Conservation (phyloP, 2,888 invertebrate species). For the Tenthredo notha region DNA sequence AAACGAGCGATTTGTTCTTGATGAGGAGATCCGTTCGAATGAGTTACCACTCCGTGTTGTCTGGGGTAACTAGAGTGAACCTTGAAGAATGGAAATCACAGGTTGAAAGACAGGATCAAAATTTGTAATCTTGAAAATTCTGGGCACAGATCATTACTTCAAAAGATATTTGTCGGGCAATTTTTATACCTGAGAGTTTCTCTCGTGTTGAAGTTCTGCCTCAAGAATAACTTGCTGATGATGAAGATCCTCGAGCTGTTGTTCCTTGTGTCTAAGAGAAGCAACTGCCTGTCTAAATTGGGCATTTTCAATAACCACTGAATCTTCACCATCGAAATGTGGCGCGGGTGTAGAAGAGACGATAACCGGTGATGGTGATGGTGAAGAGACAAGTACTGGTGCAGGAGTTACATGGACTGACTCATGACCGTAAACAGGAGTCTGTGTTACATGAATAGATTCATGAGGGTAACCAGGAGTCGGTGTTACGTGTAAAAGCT, state of each 20-base stretch:
- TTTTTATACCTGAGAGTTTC: slow-evolving; percentile 3
- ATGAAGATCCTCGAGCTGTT: slow-evolving; percentile 55
- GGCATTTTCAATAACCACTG: slow-evolving; percentile 74
- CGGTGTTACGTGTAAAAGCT: slow-evolving; percentile 52
- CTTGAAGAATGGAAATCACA: slow-evolving; percentile 21
- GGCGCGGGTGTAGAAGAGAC: slow-evolving; percentile 61
- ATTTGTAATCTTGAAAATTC: neutral
- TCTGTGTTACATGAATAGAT: slow-evolving; percentile 59
- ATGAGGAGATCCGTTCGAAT: slow-evolving; percentile 65
- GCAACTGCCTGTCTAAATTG: slow-evolving; percentile 66
- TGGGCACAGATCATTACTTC: neutral
- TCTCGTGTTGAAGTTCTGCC: slow-evolving; percentile 51
- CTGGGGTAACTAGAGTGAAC: slow-evolving; percentile 54
- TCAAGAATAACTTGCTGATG: slow-evolving; percentile 58
- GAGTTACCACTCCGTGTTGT: slow-evolving; percentile 60
- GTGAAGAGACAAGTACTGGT: slow-evolving; percentile 55
- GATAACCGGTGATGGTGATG: slow-evolving; percentile 56
- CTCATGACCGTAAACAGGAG: slow-evolving; percentile 52
- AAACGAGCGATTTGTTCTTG: slow-evolving; percentile 63
- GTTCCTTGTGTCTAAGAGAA: slow-evolving; percentile 53
- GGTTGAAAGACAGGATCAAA: neutral
- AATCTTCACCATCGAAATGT: slow-evolving; percentile 67
- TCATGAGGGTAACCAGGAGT: slow-evolving; percentile 52
- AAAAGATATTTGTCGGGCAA: neutral
- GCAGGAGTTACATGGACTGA: slow-evolving; percentile 69